Base-by-base conservation (phyloP, 2,113 vertebrate species). In the Onychostoma macrolepis region DNA sequence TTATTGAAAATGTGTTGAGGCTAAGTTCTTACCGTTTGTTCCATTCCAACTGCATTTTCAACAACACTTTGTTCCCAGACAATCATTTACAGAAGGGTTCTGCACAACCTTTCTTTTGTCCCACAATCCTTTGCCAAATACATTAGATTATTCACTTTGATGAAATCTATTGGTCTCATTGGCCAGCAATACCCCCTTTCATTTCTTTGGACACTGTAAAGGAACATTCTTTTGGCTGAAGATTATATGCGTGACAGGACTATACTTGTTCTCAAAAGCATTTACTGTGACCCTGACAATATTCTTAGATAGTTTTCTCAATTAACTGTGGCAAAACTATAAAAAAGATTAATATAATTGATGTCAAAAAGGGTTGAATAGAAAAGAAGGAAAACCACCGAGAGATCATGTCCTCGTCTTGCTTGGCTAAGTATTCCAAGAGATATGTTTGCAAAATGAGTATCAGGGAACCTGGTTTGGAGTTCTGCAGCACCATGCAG, bases 401-500 rank as follows among this genome's bases (percentile, higher is more conserved):
- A 74, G 36, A 41, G 13, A 82, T 58, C 36, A 19, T 41, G 15
- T 74, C 38, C 43, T 38, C 38, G 28, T 50, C 58, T 38, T 56
- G 53, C 50, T 63, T 79, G 58, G 84, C 61, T 86, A 50, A 13
- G 41, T 85, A 78, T 85, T 85, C 75, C 83, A 65, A 86, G 65
- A 84, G 82, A 87, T 76, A 77, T 77, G 63, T 85, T 75, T 69
- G 61, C 71, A 78, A 86, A 58, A 30, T 24, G 36, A 56, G 71
- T 24, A 24, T 85, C 71, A 28, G 63, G 26, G 21, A 84, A 87
- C 80, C 86, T 74, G 84, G 79, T 86, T 87, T 72, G 69, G 38
- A 75, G 65, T 48, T 76, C 79, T 90, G 93, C 92, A 93, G 93
- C 93, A 82, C 92, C 92, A 92, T 90, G 89, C 87, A 92, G 92